Base-by-base conservation (phyloP, 2,888 invertebrate genomes). In the Acanthosoma haemorrhoidale region DNA sequence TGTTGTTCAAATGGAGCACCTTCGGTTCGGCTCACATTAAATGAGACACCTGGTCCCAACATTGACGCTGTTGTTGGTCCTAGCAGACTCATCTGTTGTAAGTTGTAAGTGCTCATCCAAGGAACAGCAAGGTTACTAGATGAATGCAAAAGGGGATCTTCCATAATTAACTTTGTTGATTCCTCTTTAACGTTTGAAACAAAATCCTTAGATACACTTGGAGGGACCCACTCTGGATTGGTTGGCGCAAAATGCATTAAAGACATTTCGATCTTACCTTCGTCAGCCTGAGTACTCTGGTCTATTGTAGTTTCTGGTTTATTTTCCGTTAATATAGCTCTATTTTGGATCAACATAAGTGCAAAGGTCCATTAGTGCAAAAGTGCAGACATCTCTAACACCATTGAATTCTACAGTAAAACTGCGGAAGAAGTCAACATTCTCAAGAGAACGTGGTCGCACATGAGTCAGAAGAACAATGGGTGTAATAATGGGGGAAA, bases 261-360 rank as follows among this genome's bases (percentile, higher is more conserved):
- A 0, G 97, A 98, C 75, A 99, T 80, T 80, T 99, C 99, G 0
- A 94, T 94, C 83, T 99, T 99, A 13, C 98, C 98, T 77, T 93
- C 90, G 78, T 94, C 93, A 8, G 91, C 92, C 78, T 80, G 74
- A 32, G 84, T 84, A 77, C 85, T 86, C 75, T 87, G 86, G 57
- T 84, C 79, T 1, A 80, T 78, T 13, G 72, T 58, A n/a, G n/a
- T n/a, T n/a, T n/a, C n/a, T 6, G 68, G 72, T 9, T 68, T 18
- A 25, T 58, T 51, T 1, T 69, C 66, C 32, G 83, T 80, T 4
- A 85, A 79, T n/a, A n/a, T n/a, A n/a, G 76, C 91, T 91, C 93
- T 93, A 94, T 75, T 90, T 88, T 0, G 92, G 92, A 80, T 97
- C 93, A 0, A 98, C 98, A 79, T 99, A 96, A 75, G 89, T 89